These are phyloP conservation scores for Champsocephalus esox DNA, from an alignment of 2,797 vertebrate genomes.

Conservation along the genomic window DNA sequence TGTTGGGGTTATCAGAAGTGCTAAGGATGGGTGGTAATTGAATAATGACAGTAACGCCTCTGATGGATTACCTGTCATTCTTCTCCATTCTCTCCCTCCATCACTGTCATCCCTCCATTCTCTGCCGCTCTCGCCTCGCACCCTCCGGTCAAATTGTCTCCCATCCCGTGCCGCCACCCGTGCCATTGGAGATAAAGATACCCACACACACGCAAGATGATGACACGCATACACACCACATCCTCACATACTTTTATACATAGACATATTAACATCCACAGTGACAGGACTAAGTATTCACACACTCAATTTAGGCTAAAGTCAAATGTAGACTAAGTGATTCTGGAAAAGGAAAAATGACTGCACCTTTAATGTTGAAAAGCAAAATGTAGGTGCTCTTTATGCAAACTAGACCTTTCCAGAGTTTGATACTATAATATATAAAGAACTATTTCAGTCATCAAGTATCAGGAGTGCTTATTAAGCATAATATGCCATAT, in stretches of 20 bases:
- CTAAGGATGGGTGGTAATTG: slow-evolving; percentile 83
- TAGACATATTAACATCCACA: not conserved
- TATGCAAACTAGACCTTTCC: not conserved
- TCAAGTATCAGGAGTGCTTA: not conserved
- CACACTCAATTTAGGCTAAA: not conserved
- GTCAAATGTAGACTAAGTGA: no score
- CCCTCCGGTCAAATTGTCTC: slow-evolving; percentile 66
- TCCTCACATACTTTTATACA: not conserved
- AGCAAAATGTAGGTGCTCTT: not conserved
- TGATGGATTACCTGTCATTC: slow-evolving; percentile 85
- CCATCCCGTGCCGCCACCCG: slow-evolving; percentile 46
- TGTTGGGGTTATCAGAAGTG: slow-evolving; percentile 67
- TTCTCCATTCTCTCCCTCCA: slow-evolving; percentile 66
- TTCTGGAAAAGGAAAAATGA: no score
- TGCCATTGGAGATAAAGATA: slow-evolving; percentile 57
- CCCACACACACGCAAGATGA: slow-evolving; percentile 22
- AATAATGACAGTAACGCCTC: slow-evolving; percentile 83
- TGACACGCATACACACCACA: not conserved
- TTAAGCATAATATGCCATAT: not conserved
- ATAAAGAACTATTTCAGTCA: not conserved
- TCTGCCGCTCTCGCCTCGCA: slow-evolving; percentile 51
- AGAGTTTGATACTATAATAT: not conserved
- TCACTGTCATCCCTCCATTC: slow-evolving; percentile 79
- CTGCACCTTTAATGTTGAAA: no score
- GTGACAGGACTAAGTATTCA: not conserved